Base-by-base conservation (phyloP, 2,113 vertebrate genomes). In the Chloroceryle aenea region DNA sequence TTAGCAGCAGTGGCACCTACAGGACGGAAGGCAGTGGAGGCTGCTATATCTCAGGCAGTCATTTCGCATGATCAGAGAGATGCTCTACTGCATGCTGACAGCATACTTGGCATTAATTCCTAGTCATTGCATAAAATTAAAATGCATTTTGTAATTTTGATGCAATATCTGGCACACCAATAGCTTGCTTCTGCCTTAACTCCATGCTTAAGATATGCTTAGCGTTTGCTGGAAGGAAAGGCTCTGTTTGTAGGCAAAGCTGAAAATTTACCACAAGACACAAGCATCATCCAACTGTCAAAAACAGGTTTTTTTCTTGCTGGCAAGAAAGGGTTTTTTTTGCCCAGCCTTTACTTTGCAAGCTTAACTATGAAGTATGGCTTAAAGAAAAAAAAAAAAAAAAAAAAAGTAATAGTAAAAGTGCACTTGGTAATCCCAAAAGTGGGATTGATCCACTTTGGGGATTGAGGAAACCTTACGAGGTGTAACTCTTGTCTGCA, bases 1-100 rank as follows among this genome's bases (percentile, higher is more conserved):
- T 96, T 97, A 95, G 75, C 93, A 96, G 96, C 92, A 95, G 96
- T 96, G 93, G 82, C 96, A 97, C 95, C 95, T 97, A 96, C 95
- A 97, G 95, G 96, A 96, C 13, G 21, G 80, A 96, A 96, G 83
- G 88, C 92, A 92, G 90, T 71, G 85, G 72, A 95, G 48, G 83
- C 72, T 95, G 93, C 85, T 96, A 17, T 45, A 88, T 84, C 68
- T 83, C 88, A 90, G 72, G 68, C 72, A 95, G 88, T 91, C 85
- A 84, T 87, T 94, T 93, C 4, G 0, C 75, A 42, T 94, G 94
- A 97, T 95, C 90, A 96, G 87, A 97, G 93, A 64, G 90, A 96
- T 95, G 85, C 79, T 96, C 74, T 94, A 40, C 75, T 93, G 87
- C 87, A 90, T 84, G 83, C 83, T 95, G 95, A 96, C 95, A 96